A percentile compares a stretch with the other conserved stretches of the same genome.
These are phyloP conservation scores for Pimpla rufipes DNA, from an alignment of 2,888 invertebrate species.

Conservation along the genomic window DNA sequence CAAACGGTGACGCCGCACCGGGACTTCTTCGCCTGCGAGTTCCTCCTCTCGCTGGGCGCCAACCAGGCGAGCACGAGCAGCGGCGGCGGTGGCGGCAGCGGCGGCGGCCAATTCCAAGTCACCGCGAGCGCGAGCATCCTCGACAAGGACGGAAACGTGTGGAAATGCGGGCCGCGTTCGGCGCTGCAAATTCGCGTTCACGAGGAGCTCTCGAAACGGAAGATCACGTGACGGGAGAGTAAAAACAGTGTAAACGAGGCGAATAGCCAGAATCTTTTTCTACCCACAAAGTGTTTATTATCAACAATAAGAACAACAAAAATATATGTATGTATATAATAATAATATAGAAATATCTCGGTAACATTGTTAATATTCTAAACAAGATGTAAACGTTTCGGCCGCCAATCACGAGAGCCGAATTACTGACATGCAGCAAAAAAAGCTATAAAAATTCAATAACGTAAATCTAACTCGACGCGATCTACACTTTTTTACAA, in stretches of 20 bases:
- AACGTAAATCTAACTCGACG: neutral
- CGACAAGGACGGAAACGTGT: conserved; percentile 93
- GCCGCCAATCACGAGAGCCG: neutral
- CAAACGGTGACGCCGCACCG: conserved; percentile 96
- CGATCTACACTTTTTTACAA: neutral
- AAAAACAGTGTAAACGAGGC: conserved; percentile 2
- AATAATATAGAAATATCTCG: conserved; percentile 8
- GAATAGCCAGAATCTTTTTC: neutral
- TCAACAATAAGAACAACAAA: conserved; percentile 17
- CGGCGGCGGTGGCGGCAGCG: conserved; percentile 86
- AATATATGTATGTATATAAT: conserved; percentile 11
- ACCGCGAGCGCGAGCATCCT: conserved; percentile 94
- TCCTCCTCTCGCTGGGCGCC: conserved; percentile 90
- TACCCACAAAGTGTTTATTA: conserved; percentile 32
- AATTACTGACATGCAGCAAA: neutral
- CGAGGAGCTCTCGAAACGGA: conserved; percentile 87
- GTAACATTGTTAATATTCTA: neutral
- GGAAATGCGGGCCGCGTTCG: conserved; percentile 96
- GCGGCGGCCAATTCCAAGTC: conserved; percentile 91
- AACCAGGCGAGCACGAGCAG: conserved; percentile 79
- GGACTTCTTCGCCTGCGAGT: conserved; percentile 97
- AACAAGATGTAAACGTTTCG: conserved; percentile 3
- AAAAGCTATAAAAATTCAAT: too few relatives aligned
- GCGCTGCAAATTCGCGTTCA: conserved; percentile 91
- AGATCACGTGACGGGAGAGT: conserved; percentile 76